These are phyloP conservation scores for Dromaius novaehollandiae DNA, from an alignment of 2,113 vertebrate species.

Conservation along the genomic window DNA sequence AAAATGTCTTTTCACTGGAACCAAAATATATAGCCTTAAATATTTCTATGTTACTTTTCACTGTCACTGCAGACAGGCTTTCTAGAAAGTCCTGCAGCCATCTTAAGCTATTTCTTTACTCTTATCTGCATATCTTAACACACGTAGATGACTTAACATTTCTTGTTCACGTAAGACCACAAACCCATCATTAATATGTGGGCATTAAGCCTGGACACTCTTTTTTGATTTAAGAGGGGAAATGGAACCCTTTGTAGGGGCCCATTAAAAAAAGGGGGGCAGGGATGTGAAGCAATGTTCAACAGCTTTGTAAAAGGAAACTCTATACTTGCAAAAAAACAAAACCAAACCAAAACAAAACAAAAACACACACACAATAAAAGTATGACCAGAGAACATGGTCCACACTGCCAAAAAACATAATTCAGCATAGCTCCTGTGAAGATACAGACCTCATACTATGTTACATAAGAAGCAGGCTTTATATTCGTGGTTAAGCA, in stretches of 20 bases:
- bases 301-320: background rate
- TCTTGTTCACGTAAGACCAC: background rate
- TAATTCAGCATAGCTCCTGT: background rate
- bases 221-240: background rate
- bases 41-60: background rate
- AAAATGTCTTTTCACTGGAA: background rate
- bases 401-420: background rate
- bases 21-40: background rate
- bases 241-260: background rate
- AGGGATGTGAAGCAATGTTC: background rate
- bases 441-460: fast-evolving
- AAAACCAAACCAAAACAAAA: no score
- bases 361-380: no score
- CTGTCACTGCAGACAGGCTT: no score
- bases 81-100: no score
- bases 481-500: fast-evolving
- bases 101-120: no score
- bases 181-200: background rate
- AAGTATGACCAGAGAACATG: fast-evolving
- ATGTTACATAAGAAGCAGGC: background rate
- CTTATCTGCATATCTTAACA: background rate
- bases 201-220: background rate
- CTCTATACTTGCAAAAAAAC: background rate
- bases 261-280: background rate
- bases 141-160: background rate